Evolutionary conservation across 2,797 vertebrate genomes (phyloP).

Genomic region (Pseudochaenichthys georgianus): DNA sequence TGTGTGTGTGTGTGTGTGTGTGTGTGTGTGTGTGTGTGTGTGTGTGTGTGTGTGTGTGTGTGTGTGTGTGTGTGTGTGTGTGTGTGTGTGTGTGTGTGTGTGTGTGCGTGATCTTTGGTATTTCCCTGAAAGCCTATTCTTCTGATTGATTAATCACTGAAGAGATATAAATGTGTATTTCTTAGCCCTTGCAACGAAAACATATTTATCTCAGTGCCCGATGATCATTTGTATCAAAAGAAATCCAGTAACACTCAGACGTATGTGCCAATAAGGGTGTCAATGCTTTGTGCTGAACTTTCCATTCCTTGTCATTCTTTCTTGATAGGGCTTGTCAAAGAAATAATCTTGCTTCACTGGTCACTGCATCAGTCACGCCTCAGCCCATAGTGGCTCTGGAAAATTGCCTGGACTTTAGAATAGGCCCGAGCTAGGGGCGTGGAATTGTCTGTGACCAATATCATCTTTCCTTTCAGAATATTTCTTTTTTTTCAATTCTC

Average conservation of each 20-base stretch:
- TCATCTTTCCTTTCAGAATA: constrained; percentile 31
- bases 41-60: too few species aligned
- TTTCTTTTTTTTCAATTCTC: constrained; percentile 16
- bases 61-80: too few species aligned
- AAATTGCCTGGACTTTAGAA: constrained; percentile 72
- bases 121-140: constrained; percentile 56
- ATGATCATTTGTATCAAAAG: constrained; percentile 54
- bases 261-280: constrained; percentile 41
- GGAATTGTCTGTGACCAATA: constrained; percentile 64
- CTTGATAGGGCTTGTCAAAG: constrained; percentile 78
- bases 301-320: constrained; percentile 72
- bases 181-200: constrained; percentile 43
- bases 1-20: too few species aligned
- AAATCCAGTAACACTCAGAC: constrained; percentile 27
- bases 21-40: too few species aligned
- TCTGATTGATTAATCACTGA: constrained; percentile 58
- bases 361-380: constrained; percentile 73
- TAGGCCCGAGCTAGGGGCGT: constrained; percentile 48
- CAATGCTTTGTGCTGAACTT: constrained; percentile 69
- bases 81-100: too few species aligned
- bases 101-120: constrained; percentile 40
- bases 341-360: constrained; percentile 80
- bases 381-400: constrained; percentile 63
- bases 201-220: constrained; percentile 65
- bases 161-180: constrained; percentile 38